Evolutionary conservation across 2,888 invertebrate genomes (phyloP).

Genomic region (Syrista parreyssii): DNA sequence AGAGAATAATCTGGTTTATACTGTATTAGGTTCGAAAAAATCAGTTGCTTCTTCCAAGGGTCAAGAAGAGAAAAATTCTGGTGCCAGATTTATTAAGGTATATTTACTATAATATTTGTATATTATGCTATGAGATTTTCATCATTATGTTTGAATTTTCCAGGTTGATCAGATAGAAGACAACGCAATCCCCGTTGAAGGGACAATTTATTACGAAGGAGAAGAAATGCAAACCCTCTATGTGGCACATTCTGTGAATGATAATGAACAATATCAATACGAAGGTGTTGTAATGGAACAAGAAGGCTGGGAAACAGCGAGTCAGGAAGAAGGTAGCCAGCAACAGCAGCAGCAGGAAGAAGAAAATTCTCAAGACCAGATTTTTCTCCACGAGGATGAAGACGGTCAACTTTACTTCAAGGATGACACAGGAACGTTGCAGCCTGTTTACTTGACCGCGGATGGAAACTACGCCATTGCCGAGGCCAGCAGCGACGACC

Average conservation of each 20-base stretch:
- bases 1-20: conserved; percentile 61
- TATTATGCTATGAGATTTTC: not conserved
- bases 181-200: conserved; percentile 54
- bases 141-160: not conserved
- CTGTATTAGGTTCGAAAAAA: conserved; percentile 61
- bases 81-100: conserved; percentile 51
- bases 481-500: conserved; percentile 52
- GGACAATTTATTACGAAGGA: conserved; percentile 61
- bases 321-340: conserved; percentile 36
- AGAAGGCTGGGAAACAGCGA: conserved; percentile 52
- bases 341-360: conserved; percentile 30
- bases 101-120: conserved; percentile 1
- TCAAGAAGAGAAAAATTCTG: conserved; percentile 34
- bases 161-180: conserved; percentile 47
- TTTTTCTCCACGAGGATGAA: conserved; percentile 62
- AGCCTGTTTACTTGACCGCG: conserved; percentile 61
- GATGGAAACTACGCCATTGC: conserved; percentile 64
- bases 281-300: conserved; percentile 45
- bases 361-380: conserved; percentile 51
- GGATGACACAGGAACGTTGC: conserved; percentile 58
- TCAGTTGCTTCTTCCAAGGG: conserved; percentile 29
- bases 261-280: conserved; percentile 50
- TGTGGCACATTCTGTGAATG: conserved; percentile 50
- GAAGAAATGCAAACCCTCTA: conserved; percentile 60
- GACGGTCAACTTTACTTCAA: conserved; percentile 63